Evolutionary conservation across 1,140 invertebrate species (phyloP).

Genomic region (Pseudomyrmex cubaensis): DNA sequence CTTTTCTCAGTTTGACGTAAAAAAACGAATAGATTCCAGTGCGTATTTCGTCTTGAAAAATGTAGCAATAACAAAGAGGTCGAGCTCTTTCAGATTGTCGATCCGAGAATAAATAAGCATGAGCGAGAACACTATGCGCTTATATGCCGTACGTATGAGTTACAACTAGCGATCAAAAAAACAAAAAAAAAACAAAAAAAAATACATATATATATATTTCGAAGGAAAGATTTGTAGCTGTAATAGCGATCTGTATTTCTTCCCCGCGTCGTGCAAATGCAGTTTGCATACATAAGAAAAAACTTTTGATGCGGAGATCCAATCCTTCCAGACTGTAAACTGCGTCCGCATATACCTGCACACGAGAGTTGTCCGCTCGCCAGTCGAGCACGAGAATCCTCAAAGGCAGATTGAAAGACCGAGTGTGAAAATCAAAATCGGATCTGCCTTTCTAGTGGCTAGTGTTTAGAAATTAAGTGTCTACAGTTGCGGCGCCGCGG

Average conservation of each 20-base stretch:
- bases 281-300: conserved; percentile 15
- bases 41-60: neutral
- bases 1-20: neutral
- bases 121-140: conserved; percentile 32
- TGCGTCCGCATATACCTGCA: neutral
- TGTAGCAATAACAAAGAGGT: neutral
- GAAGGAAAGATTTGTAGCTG: conserved; percentile 22
- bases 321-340: conserved; percentile 22
- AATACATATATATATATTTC: neutral
- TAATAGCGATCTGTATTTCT: conserved; percentile 32
- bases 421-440: conserved; percentile 51
- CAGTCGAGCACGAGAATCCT: conserved; percentile 34
- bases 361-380: conserved; percentile 11
- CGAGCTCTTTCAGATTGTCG: too few species aligned
- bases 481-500: conserved; percentile 28
- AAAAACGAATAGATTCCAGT: neutral
- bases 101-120: conserved; percentile 12
- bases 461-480: conserved; percentile 48
- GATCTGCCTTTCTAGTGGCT: conserved; percentile 45
- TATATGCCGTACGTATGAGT: conserved; percentile 36
- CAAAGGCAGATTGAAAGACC: conserved; percentile 22
- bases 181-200: too few species aligned
- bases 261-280: neutral
- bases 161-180: conserved; percentile 31
- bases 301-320: neutral